phyloP scores from a whole-genome alignment of 2,797 vertebrate species.

The Sebastes matsubarae region DNA sequence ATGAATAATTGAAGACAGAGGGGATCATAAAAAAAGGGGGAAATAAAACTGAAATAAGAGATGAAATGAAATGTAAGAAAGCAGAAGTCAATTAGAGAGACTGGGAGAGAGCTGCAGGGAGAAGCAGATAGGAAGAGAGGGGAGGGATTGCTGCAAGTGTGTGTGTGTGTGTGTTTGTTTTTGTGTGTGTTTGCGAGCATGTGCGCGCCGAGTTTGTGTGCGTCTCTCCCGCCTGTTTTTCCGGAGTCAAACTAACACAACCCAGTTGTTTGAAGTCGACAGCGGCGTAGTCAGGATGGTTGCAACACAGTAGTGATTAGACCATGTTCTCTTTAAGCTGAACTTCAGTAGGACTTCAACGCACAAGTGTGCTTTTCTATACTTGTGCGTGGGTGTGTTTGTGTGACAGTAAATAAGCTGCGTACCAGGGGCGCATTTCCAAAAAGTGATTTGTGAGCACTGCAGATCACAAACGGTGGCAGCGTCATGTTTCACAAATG shows the following conservation, averaged over 20 bases:
- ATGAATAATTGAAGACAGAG: slow-evolving; percentile 80
- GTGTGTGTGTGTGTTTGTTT: slow-evolving; percentile 23
- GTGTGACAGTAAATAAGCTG: neutral
- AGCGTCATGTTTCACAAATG: neutral
- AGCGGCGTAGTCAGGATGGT: slow-evolving; percentile 54
- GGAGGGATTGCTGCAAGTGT: slow-evolving; percentile 37
- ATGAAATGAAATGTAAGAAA: slow-evolving; percentile 81
- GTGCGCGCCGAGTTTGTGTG: slow-evolving; percentile 24
- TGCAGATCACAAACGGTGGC: neutral
- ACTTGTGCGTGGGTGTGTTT: neutral
- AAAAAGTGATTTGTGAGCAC: neutral
- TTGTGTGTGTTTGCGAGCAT: slow-evolving; percentile 22
- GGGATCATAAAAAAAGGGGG: slow-evolving; percentile 68
- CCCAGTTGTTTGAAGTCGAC: slow-evolving; percentile 62
- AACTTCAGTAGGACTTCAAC: slow-evolving; percentile 30
- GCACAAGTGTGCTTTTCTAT: neutral
- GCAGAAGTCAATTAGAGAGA: slow-evolving; percentile 77
- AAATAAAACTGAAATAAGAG: slow-evolving; percentile 80
- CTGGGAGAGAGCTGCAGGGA: slow-evolving; percentile 62
- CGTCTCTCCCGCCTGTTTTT: slow-evolving; percentile 41
- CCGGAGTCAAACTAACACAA: slow-evolving; percentile 46
- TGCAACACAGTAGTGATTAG: slow-evolving; percentile 48
- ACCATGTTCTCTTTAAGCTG: neutral
- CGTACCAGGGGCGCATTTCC: neutral
- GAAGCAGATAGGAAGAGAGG: slow-evolving; percentile 54